Evolutionary conservation across 2,888 invertebrate genomes (phyloP).

Genomic region (Craniophora ligustri): DNA sequence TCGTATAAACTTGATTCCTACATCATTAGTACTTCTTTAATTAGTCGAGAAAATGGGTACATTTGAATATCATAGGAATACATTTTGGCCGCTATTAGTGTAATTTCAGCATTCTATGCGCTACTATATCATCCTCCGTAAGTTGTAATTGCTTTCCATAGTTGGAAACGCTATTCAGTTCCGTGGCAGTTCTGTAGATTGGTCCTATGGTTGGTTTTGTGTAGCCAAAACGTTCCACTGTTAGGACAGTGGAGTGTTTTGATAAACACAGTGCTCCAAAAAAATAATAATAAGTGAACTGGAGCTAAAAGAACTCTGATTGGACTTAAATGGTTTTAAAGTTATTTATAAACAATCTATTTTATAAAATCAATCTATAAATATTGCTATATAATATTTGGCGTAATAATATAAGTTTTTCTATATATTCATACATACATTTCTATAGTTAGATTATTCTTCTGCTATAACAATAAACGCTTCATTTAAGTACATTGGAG

Average conservation of each 20-base stretch:
- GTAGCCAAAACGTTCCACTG: slow-evolving; percentile 1
- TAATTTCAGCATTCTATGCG: slow-evolving; percentile 7
- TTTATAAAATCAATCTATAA: no score
- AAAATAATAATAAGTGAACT: slow-evolving; percentile 29
- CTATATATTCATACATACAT: no score
- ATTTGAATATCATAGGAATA: slow-evolving; percentile 13
- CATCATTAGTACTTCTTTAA: slow-evolving; percentile 21
- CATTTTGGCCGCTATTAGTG: slow-evolving; percentile 1
- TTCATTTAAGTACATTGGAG: no score
- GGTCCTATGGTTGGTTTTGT: slow-evolving; percentile 18
- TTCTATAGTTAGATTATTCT: no score
- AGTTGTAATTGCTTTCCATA: slow-evolving; percentile 43
- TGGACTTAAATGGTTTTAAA: not conserved
- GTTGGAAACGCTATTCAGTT: slow-evolving; percentile 21
- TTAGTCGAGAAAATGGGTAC: slow-evolving; percentile 6
- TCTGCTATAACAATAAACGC: no score
- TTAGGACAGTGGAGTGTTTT: not conserved
- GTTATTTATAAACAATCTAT: no score
- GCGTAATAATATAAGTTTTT: no score
- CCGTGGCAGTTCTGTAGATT: slow-evolving; percentile 28
- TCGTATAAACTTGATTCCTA: slow-evolving; percentile 33
- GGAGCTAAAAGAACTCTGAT: not conserved
- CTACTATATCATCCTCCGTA: slow-evolving; percentile 29
- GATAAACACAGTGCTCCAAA: no score
- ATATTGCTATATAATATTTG: no score